phyloP scores from a whole-genome alignment of 2,113 vertebrate species.

The Neogale vison region DNA sequence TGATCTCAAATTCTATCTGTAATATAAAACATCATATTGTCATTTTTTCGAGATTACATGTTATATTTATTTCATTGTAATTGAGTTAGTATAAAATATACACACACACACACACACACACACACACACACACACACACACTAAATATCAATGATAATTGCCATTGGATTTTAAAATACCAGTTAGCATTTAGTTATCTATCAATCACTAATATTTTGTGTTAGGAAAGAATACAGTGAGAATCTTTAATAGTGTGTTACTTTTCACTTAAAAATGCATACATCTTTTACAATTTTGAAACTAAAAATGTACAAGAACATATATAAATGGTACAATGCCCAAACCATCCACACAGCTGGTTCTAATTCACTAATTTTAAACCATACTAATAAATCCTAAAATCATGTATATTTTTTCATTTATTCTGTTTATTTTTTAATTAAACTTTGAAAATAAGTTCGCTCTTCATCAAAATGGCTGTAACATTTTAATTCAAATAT shows the following conservation, averaged over 20 bases:
- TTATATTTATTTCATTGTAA: not conserved
- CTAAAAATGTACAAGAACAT: not conserved
- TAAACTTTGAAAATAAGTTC: conserved; percentile 12
- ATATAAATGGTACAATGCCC: not conserved
- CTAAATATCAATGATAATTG: not conserved
- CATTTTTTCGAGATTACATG: conserved; percentile 22
- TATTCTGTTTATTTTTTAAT: conserved; percentile 38
- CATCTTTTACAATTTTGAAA: not conserved
- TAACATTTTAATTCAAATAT: conserved; percentile 38
- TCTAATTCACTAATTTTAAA: not conserved
- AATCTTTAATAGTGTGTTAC: not conserved
- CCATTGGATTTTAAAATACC: not conserved
- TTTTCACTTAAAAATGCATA: not conserved
- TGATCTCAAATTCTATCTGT: not conserved
- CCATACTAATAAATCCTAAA: not conserved
- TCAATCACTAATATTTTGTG: not conserved
- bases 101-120: not conserved
- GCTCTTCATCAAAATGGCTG: conserved; percentile 13
- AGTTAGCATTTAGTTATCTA: not conserved
- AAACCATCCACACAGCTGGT: not conserved
- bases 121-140: not conserved
- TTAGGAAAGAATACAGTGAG: conserved; percentile 5
- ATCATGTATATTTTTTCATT: not conserved
- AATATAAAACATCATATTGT: not conserved
- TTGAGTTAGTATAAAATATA: conserved; percentile 2